Evolutionary conservation across 2,113 vertebrate species (phyloP), one percentile per base, ranked within the genome.

Genomic region (Caranx melampygus): DNA sequence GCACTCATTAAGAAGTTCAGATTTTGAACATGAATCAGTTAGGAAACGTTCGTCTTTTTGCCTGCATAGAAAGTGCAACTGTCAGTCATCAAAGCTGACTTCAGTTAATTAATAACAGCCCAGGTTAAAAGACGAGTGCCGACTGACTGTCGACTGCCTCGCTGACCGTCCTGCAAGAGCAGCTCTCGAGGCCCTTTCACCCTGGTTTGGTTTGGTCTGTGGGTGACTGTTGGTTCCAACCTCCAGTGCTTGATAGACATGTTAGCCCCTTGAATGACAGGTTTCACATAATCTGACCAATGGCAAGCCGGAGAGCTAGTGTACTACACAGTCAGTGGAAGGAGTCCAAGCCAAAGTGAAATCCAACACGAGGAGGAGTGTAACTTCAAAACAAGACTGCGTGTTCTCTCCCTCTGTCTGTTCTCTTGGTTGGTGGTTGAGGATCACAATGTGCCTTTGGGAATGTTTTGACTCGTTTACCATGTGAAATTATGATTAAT

Each of bases 271-370:
- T 31, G 20, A 79, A 77, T 82, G 75, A 81, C 63, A 76, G 71
- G 54, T 65, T 79, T 60, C 16, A 51, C 66, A 65, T 75, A 67
- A 63, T 37, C 42, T 44, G 35, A 87, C 76, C 79, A 82, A 86
- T 66, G 74, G 51, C 33, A 16, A 49, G 47, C 63, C 21, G 34
- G 72, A 16, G n/a, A 52, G 71, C 47, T 34, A 21, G 75, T 75
- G 60, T 54, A 77, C 44, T 54, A 71, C 77, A 67, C 55, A 74
- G 68, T 21, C 61, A 52, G 8, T 63, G 72, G 58, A 72, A 26
- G 64, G 54, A 60, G 66, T 79, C 82, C 75, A 77, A 73, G 61
- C 77, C 74, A 72, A 72, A 72, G 51, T 78, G 74, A 74, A 88
- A 88, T 75, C 75, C 62, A 73, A 72, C 65, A 75, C 6, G 18